These are phyloP conservation scores for Seriola aureovittata DNA, from an alignment of 2,113 vertebrate species.

Conservation along the genomic window DNA sequence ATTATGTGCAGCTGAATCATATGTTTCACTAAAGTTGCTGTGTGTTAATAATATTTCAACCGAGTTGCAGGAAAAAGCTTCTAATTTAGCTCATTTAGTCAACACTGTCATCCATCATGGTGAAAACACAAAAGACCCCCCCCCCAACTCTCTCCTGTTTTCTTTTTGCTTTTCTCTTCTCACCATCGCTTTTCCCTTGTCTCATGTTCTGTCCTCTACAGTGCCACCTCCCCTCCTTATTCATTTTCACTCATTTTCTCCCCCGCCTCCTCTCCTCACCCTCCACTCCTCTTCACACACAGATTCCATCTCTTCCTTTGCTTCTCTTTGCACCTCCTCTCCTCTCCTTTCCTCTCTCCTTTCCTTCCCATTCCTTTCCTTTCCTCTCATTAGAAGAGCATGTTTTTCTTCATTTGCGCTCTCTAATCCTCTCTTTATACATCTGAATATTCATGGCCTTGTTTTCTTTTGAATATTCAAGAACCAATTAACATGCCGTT, in stretches of 20 bases:
- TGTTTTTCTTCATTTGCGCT: constrained; percentile 66
- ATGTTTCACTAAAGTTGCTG: constrained; percentile 81
- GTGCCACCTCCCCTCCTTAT: constrained; percentile 27
- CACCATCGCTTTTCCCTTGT: constrained; percentile 37
- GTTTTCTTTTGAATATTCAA: constrained; percentile 82
- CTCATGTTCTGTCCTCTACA: constrained; percentile 45
- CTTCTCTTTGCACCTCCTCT: background rate
- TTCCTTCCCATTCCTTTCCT: constrained; percentile 16
- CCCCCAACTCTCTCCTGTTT: constrained; percentile 57
- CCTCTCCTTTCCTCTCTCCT: constrained; percentile 18
- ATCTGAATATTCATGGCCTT: constrained; percentile 76
- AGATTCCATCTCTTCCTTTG: background rate
- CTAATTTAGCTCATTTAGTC: constrained; percentile 80
- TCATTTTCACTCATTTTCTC: constrained; percentile 19
- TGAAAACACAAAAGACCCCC: constrained; percentile 76
- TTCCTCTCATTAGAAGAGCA: constrained; percentile 64
- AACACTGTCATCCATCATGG: constrained; percentile 81
- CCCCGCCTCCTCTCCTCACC: background rate
- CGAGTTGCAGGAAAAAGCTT: constrained; percentile 79
- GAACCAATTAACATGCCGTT: constrained; percentile 74
- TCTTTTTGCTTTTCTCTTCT: constrained; percentile 42
- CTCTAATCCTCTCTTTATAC: constrained; percentile 70
- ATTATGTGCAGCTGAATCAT: constrained; percentile 79
- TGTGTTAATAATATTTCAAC: constrained; percentile 82
- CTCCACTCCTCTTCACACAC: background rate